Base-by-base conservation (phyloP, 2,888 invertebrate genomes). In the Drosophila flavopinicola region DNA sequence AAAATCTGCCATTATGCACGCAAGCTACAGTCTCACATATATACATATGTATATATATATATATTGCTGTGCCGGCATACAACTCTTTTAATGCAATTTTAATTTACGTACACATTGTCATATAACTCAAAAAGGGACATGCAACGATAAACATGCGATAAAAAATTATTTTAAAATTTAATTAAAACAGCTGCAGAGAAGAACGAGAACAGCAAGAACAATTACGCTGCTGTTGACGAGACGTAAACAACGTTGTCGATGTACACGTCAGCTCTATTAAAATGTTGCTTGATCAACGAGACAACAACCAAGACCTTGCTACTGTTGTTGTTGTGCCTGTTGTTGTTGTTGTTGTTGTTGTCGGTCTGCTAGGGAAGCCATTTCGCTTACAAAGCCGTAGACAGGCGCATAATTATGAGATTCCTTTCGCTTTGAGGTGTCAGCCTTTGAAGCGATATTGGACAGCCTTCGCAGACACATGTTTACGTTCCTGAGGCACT, bases 131-230 rank as follows among this genome's bases (percentile, higher is more conserved):
- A 64, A 66, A 48, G 56, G 37, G 60, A 56, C 64, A 59, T 68
- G 63, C 78, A 54, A 42, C 77, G 84, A 85, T 86, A 87, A 75
- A 80, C 78, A 80, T 80, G 71, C 79, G 71, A 80, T 80, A 83
- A 72, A 83, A 83, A 80, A 79, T 80, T 74, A 79, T 83, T 84
- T 84, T 66, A 69, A 87, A 85, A 87, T 78, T 87, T 80, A 83
- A 85, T 87, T 78, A 85, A 78, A 78, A 66, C 75, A 75, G 75
- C 77, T 76, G 76, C 71, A 65, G 11, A 41, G 56, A 52, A 61
- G 29, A 42, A 32, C 54, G 37, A 6, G 35, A 37, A 38, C 37
- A 42, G 27, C 32, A 47, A 32, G 25, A 42, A 37, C 37, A 41
- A 45, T 73, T 57, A 60, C 57, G 68, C 47, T 72, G 52, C 53